Evolutionary conservation across 2,888 invertebrate genomes (phyloP).

Genomic region (Hydrotaea diabolus): DNA sequence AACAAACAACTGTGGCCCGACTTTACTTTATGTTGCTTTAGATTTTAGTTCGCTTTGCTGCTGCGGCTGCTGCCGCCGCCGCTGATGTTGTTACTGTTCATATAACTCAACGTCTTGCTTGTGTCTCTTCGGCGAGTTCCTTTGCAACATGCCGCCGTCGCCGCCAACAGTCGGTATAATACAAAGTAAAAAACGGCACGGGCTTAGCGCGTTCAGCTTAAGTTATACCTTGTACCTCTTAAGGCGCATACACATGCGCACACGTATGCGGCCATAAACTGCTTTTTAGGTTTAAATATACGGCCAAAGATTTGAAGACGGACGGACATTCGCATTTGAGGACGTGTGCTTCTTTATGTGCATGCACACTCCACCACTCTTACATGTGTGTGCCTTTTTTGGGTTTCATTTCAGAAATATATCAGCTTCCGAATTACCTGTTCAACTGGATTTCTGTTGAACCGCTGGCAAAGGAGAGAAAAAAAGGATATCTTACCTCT

Average conservation of each 20-base stretch:
- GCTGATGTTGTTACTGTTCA: slow-evolving; percentile 20
- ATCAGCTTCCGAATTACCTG: slow-evolving; percentile 80
- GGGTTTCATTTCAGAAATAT: slow-evolving; percentile 69
- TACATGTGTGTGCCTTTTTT: slow-evolving; percentile 48
- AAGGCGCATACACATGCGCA: slow-evolving; percentile 52
- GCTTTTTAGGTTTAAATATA: slow-evolving; percentile 47
- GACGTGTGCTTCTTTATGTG: slow-evolving; percentile 23
- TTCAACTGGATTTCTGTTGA: slow-evolving; percentile 51
- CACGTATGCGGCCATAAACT: slow-evolving; percentile 13
- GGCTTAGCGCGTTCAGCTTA: slow-evolving; percentile 79
- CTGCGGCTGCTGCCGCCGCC: too few relatives aligned
- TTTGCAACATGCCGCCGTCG: slow-evolving; percentile 78
- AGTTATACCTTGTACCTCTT: slow-evolving; percentile 69
- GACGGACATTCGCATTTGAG: slow-evolving; percentile 25
- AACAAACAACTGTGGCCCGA: slow-evolving; percentile 7
- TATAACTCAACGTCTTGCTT: slow-evolving; percentile 53
- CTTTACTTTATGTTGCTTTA: neutral
- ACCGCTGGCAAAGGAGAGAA: neutral
- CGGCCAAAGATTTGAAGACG: slow-evolving; percentile 37
- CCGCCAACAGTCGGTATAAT: slow-evolving; percentile 74
- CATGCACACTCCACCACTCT: too few relatives aligned
- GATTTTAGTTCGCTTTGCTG: neutral
- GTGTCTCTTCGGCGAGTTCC: slow-evolving; percentile 57
- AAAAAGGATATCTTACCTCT: slow-evolving; percentile 56
- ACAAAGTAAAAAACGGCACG: slow-evolving; percentile 79